Base-by-base conservation (phyloP, 2,113 vertebrate species). In the Protomyctophum bolini region DNA sequence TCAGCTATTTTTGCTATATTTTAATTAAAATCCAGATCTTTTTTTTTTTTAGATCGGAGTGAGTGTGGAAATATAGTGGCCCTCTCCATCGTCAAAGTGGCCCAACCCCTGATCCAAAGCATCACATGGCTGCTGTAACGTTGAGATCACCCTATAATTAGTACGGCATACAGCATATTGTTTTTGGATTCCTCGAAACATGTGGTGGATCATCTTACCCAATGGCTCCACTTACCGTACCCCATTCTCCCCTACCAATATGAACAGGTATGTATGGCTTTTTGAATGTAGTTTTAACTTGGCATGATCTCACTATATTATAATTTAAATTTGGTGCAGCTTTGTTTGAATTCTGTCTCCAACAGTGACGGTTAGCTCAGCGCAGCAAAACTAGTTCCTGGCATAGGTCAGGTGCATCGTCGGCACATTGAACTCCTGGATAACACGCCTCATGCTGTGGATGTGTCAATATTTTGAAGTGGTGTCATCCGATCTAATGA, bases 391-490 rank as follows among this genome's bases (percentile, higher is more conserved):
- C 82, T 79, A 81, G 80, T 64, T 68, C 49, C 61, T 62, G 78
- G 86, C 83, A 82, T 59, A 68, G 60, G 76, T 86, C 85, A 81
- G 77, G 73, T 85, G 84, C 72, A 91, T 90, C 89, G 85, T 67
- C 70, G 48, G 28, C 1, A 52, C 50, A 6, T 61, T 61, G 73
- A 84, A 78, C 81, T 75, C 73, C 72, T 75, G 77, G 82, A 84
- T 72, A 74, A 82, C 71, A 57, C 77, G 69, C 77, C 68, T 85
- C 81, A 68, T 72, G 75, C 79, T 89, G 85, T 75, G 83, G 86
- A 89, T 66, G 75, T 89, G 82, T 88, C 86, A 89, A 85, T 87
- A 83, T 91, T 88, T 90, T 87, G 82, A 90, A 90, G 78, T 83
- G 83, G 80, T 90, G 87, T 87, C 79, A 90, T 87, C 68, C 76